phyloP scores from a whole-genome alignment of 2,113 vertebrate genomes.

The Empidonax traillii region DNA sequence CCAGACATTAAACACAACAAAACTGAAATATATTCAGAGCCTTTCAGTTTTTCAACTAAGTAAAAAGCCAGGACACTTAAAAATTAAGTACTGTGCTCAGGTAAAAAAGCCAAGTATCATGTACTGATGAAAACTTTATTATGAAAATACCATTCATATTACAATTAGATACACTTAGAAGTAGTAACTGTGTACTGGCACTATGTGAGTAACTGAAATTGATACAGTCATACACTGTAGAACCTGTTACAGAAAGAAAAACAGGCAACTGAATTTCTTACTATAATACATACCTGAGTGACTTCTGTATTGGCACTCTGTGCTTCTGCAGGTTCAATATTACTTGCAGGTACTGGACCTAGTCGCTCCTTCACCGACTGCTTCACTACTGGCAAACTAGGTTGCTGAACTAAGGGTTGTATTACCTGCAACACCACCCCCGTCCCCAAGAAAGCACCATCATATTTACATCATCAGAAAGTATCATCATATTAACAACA shows the following conservation, averaged over 20 bases:
- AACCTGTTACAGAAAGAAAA: background rate
- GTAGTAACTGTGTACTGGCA: background rate
- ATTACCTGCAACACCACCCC: slow-evolving; percentile 51
- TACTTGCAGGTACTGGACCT: slow-evolving; percentile 84
- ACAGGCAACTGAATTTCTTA: background rate
- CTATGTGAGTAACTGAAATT: accelerated
- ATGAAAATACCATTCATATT: background rate
- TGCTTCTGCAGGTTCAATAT: slow-evolving; percentile 81
- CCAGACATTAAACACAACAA: background rate
- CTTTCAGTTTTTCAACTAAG: background rate
- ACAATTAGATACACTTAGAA: background rate
- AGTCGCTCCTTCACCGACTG: slow-evolving; percentile 96
- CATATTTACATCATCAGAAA: background rate
- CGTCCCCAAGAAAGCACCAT: background rate
- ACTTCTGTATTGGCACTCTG: slow-evolving; percentile 76
- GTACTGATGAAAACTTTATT: background rate
- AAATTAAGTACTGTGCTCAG: background rate
- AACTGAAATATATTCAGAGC: background rate
- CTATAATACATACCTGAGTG: slow-evolving; percentile 77
- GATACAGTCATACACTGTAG: background rate
- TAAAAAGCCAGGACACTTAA: background rate
- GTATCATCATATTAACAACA: background rate
- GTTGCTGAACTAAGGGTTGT: slow-evolving; percentile 76
- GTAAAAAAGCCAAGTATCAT: background rate
- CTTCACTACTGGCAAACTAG: slow-evolving; percentile 80